Evolutionary conservation across 2,888 invertebrate genomes (phyloP).

Genomic region (Drosophila subsilvestris): DNA sequence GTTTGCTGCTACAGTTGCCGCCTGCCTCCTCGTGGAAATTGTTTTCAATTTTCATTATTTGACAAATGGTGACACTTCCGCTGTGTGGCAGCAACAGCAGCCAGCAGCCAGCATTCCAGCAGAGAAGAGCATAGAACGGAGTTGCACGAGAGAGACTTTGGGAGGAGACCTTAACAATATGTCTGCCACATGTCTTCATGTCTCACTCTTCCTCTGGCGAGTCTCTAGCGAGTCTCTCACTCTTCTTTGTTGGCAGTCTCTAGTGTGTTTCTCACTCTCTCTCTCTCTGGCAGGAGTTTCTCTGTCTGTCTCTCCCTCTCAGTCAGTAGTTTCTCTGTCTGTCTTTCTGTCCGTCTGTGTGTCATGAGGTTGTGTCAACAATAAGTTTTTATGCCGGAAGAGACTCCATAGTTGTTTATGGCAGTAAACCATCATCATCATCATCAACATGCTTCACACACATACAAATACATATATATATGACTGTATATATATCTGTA

Average conservation of each 20-base stretch:
- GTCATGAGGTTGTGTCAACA: conserved; percentile 79
- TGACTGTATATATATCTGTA: neutral
- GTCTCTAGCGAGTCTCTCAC: neutral
- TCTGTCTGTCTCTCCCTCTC: conserved; percentile 2
- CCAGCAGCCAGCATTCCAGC: conserved; percentile 36
- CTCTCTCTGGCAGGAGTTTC: neutral
- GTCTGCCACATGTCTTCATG: conserved; percentile 46
- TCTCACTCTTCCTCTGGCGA: neutral
- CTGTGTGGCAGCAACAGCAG: conserved; percentile 66
- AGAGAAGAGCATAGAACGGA: conserved; percentile 22
- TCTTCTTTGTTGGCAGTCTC: neutral
- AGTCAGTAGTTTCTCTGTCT: conserved; percentile 4
- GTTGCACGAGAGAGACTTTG: neutral
- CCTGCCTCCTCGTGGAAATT: conserved; percentile 72
- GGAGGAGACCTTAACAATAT: conserved; percentile 68
- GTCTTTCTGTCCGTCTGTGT: conserved; percentile 29
- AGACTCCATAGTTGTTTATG: conserved; percentile 69
- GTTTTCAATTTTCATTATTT: conserved; percentile 83
- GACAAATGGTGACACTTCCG: conserved; percentile 82
- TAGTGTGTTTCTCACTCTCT: conserved; percentile 1
- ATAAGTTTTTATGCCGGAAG: conserved; percentile 74
- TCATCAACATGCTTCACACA: conserved; percentile 20
- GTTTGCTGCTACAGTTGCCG: conserved; percentile 7
- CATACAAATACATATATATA: neutral
- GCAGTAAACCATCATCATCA: conserved; percentile 56